Evolutionary conservation across 2,888 invertebrate genomes (phyloP).

Genomic region (Seladonia tumulorum): DNA sequence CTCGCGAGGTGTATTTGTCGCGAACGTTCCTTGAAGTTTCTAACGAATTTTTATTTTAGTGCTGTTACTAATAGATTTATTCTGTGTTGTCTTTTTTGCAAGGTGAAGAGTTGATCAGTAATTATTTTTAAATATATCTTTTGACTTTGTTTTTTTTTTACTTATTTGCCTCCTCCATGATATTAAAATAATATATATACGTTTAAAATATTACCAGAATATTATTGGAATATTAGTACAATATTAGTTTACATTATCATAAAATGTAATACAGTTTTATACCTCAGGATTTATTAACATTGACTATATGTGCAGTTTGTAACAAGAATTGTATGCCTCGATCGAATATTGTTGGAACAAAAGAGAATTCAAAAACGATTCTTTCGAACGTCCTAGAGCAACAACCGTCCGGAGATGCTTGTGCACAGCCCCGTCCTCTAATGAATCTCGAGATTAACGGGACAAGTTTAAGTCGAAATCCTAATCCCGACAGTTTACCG

Average conservation of each 20-base stretch:
- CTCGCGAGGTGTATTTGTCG: neutral
- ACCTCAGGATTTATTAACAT: too few relatives aligned
- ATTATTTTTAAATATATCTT: too few relatives aligned
- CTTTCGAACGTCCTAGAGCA: neutral
- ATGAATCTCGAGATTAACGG: constrained; percentile 11
- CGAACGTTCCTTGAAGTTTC: neutral
- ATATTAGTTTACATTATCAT: too few relatives aligned
- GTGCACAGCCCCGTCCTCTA: neutral
- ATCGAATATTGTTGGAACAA: constrained; percentile 28
- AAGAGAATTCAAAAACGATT: neutral
- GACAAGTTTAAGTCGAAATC: neutral
- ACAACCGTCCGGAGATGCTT: neutral
- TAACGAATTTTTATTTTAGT: neutral
- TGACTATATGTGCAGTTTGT: too few relatives aligned
- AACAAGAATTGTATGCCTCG: constrained; percentile 5
- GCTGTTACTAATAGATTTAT: too few relatives aligned
- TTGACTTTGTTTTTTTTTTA: too few relatives aligned
- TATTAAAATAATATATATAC: too few relatives aligned
- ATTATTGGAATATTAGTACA: too few relatives aligned
- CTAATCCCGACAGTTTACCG: constrained; percentile 2
- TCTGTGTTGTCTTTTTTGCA: neutral
- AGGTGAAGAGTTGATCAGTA: too few relatives aligned
- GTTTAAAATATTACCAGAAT: too few relatives aligned
- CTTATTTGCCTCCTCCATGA: too few relatives aligned
- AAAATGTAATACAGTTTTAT: too few relatives aligned